A percentile compares a stretch with the other conserved stretches of the same genome.
phyloP scores from a whole-genome alignment of 1,140 invertebrate genomes.

The Caenorhabditis tropicalis region DNA sequence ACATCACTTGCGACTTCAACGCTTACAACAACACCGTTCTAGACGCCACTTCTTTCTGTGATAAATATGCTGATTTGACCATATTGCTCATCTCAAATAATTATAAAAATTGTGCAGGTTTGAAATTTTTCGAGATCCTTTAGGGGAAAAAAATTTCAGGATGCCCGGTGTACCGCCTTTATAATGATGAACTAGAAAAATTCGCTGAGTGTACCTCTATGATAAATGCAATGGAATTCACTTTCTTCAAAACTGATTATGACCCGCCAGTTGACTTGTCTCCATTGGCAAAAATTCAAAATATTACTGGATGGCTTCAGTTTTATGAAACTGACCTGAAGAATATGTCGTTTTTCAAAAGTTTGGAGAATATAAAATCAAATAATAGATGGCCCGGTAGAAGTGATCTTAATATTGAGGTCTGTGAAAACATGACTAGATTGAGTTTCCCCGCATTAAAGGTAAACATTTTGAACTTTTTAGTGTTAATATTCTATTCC shows the following conservation, averaged over 20 bases:
- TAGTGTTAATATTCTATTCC: not conserved
- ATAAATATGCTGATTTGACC: not conserved
- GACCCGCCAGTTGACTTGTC: not conserved
- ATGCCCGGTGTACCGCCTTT: not conserved
- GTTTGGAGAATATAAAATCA: not conserved
- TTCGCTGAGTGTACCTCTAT: not conserved
- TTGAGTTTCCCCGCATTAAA: not conserved
- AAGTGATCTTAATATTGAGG: not conserved
- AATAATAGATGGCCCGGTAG: not conserved
- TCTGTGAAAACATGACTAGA: not conserved
- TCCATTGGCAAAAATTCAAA: not conserved
- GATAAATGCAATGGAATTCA: not conserved
- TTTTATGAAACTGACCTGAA: not conserved
- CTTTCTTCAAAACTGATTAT: not conserved
- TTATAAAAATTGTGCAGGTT: not conserved
- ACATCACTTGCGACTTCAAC: not conserved
- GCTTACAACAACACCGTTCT: not conserved
- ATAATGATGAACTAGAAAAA: not conserved
- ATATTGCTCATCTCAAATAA: not conserved
- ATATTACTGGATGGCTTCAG: not conserved
- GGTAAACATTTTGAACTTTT: not conserved
- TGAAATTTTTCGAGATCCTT: too few species aligned
- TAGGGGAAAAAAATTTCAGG: not conserved
- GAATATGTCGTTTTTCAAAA: not conserved
- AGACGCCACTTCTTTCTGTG: not conserved